Conservation (phyloP, 92 coral and sea anemone genomes). For the Desmophyllum pertusum region DNA sequence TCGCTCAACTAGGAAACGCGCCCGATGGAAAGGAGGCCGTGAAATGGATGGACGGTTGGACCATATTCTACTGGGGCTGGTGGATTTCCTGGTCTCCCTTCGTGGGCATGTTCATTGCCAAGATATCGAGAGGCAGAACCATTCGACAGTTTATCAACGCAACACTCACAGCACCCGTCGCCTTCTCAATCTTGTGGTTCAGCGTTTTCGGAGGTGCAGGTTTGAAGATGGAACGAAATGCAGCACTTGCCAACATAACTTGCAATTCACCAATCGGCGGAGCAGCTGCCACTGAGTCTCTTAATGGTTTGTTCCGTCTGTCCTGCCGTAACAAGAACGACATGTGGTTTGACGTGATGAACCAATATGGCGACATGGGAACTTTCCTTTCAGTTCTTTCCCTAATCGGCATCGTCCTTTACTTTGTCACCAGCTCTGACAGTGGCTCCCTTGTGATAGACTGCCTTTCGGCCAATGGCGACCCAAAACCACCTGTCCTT, state of each 20-base stretch:
- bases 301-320: slow-evolving; percentile 71
- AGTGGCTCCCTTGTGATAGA: slow-evolving; percentile 94
- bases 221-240: slow-evolving; percentile 86
- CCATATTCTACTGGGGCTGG: slow-evolving; percentile 99
- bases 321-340: slow-evolving; percentile 72
- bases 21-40: slow-evolving; percentile 81
- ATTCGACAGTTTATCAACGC: slow-evolving; percentile 83
- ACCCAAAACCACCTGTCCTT: slow-evolving; percentile 86
- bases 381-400: slow-evolving; percentile 73
- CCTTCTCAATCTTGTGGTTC: slow-evolving; percentile 84
- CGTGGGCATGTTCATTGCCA: slow-evolving; percentile 94
- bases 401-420: slow-evolving; percentile 74
- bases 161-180: slow-evolving; percentile 80
- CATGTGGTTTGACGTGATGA: slow-evolving; percentile 84
- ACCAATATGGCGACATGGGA: slow-evolving; percentile 67
- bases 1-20: slow-evolving; percentile 90
- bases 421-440: slow-evolving; percentile 94
- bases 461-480: slow-evolving; percentile 92
- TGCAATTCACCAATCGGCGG: slow-evolving; percentile 80
- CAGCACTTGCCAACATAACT: slow-evolving; percentile 66
- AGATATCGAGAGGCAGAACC: slow-evolving; percentile 90
- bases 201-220: slow-evolving; percentile 90
- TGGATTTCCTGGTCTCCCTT: slow-evolving; percentile 98
- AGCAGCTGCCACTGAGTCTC: slow-evolving; percentile 41
- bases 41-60: slow-evolving; percentile 86